A percentile compares a stretch with the other conserved stretches of the same genome.
phyloP scores from a whole-genome alignment of 2,113 vertebrate species.

The Hydrochoerus hydrochaeris region DNA sequence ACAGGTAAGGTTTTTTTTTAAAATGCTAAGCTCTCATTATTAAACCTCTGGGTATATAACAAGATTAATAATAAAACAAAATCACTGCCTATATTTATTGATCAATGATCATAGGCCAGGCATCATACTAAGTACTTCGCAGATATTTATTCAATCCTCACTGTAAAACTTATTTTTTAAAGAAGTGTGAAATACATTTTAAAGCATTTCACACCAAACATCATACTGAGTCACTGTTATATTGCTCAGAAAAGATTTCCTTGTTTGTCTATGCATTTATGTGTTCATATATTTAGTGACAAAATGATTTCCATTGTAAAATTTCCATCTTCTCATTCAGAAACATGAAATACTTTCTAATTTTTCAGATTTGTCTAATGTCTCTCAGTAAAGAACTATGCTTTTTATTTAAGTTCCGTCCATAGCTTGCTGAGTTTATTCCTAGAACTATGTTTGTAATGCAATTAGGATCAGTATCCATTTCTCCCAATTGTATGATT shows the following conservation, averaged over 20 bases:
- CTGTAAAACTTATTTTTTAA: not conserved
- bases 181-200: not conserved
- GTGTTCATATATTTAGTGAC: not conserved
- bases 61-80: slow-evolving; percentile 1
- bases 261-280: not conserved
- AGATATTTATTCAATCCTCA: not conserved
- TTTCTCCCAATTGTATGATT: not conserved
- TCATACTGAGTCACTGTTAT: not conserved
- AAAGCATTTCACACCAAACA: not conserved
- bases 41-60: not conserved
- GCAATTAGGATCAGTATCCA: not conserved
- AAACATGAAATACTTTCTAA: not conserved
- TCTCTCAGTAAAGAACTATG: not conserved
- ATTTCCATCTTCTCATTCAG: not conserved
- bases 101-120: not conserved
- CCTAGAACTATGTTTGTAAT: not conserved
- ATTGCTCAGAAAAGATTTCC: not conserved
- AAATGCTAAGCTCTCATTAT: not conserved
- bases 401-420: not conserved
- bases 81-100: not conserved
- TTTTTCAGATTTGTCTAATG: not conserved
- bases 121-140: not conserved
- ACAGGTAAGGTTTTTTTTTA: not conserved
- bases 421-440: not conserved
- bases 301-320: not conserved